Evolutionary conservation across 2,797 vertebrate species (phyloP), one percentile per base, ranked within the genome.

Genomic region (Lepilemur ruficaudatus): DNA sequence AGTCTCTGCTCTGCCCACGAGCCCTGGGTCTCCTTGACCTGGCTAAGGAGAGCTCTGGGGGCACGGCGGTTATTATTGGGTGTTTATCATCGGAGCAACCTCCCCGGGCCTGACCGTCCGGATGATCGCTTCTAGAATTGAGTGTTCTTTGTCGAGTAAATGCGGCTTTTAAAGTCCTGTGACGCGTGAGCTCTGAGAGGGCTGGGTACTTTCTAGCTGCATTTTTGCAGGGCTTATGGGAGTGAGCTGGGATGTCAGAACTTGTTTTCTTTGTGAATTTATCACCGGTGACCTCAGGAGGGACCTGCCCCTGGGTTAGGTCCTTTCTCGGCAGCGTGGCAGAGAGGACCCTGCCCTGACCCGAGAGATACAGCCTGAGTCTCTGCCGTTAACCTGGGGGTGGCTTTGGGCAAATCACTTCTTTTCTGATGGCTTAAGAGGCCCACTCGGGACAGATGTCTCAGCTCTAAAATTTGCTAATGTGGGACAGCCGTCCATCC

Each of bases 211-310:
- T 95, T 70, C 57, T 69, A 30, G 57, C 80, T 46, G 32, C 55
- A 11, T 46, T 48, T 72, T 63, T 78, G 14, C 61, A 32, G 55
- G 35, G 67, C 41, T 88, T 13, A 4, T 30, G 35, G 61, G 80
- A 76, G 30, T 67, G 17, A 20, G 35, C 28, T 50, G 43, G 65
- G n/a, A 61, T 13, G n/a, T 41, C 43, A 17, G 23, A 57, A 50
- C 43, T 72, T 76, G n/a, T 25, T 85, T 83, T 65, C 79, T 82
- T 15, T 63, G 43, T 73, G 61, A 91, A 46, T 79, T 61, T 88
- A 87, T 55, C 22, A 32, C 61, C 46, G 35, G 59, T 38, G 72
- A 38, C 65, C 43, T 41, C 6, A 18, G 78, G 59, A 92, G 73
- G 55, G 55, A 78, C 46, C 2, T 55, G 41, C 32, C 48, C 72